A percentile compares a stretch with the other conserved stretches of the same genome.
These are phyloP conservation scores for Acleris cristana DNA, from an alignment of 2,888 invertebrate species.

Conservation along the genomic window DNA sequence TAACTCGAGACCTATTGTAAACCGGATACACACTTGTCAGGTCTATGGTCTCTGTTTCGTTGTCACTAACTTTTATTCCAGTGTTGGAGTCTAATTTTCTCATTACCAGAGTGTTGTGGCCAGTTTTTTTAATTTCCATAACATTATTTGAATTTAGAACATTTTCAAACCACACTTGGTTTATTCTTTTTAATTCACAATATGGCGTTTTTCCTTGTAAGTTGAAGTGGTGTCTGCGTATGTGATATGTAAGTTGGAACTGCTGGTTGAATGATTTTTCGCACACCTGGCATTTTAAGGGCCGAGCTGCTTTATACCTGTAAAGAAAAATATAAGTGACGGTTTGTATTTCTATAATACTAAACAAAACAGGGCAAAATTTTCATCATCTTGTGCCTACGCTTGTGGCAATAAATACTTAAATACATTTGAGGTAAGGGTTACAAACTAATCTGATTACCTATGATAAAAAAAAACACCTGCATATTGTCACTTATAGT, in stretches of 20 bases:
- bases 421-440: no score
- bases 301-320: conserved; percentile 12
- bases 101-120: conserved; percentile 53
- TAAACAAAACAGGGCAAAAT: no score
- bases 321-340: neutral
- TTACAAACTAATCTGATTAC: no score
- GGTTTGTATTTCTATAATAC: no score
- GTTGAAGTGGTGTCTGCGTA: conserved; percentile 60
- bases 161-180: conserved; percentile 65
- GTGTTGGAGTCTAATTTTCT: conserved; percentile 47
- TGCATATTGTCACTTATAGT: no score
- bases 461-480: no score
- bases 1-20: conserved; percentile 10
- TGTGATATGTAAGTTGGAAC: conserved; percentile 52
- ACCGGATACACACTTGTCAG: conserved; percentile 48
- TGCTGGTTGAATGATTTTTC: conserved; percentile 42
- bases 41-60: conserved; percentile 45
- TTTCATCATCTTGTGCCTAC: no score
- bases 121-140: conserved; percentile 59
- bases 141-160: conserved; percentile 55
- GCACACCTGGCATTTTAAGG: conserved; percentile 52
- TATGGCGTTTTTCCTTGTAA: conserved; percentile 46
- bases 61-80: conserved; percentile 45
- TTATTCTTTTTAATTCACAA: conserved; percentile 52
- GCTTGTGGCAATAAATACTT: no score